Percentiles rank a stretch among this genome's conserved stretches.
phyloP scores from a whole-genome alignment of 2,888 invertebrate species.

The Archaeoteleia sp. region DNA sequence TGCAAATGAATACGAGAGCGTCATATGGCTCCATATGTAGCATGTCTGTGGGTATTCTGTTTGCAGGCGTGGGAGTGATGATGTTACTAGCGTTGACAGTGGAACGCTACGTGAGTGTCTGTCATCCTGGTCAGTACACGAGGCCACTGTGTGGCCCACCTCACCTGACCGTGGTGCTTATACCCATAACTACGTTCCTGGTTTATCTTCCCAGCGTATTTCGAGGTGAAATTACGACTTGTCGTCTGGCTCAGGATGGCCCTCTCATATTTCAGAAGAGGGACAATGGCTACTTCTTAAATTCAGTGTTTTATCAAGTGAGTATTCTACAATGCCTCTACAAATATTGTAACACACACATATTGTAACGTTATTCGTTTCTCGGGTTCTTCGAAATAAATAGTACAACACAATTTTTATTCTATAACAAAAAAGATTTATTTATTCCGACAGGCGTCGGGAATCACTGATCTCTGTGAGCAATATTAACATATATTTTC shows the following conservation, averaged over 20 bases:
- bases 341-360: too few relatives aligned
- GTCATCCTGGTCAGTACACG: constrained; percentile 80
- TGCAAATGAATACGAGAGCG: constrained; percentile 9
- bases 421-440: too few relatives aligned
- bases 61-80: constrained; percentile 83
- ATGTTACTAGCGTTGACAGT: constrained; percentile 84
- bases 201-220: constrained; percentile 83
- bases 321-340: constrained; percentile 10
- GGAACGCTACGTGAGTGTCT: constrained; percentile 84
- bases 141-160: constrained; percentile 81
- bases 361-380: too few relatives aligned
- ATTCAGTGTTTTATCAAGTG: constrained; percentile 77
- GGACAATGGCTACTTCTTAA: constrained; percentile 76
- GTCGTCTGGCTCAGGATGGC: constrained; percentile 76
- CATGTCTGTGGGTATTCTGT: constrained; percentile 8
- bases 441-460: too few relatives aligned
- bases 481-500: too few relatives aligned
- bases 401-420: too few relatives aligned
- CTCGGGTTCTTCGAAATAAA: too few relatives aligned
- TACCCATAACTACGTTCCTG: constrained; percentile 80
- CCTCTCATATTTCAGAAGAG: constrained; percentile 78
- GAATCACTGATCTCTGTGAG: too few relatives aligned
- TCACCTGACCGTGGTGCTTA: constrained; percentile 80
- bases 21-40: background rate
- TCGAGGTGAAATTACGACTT: constrained; percentile 78